Evolutionary conservation across 2,113 vertebrate genomes (phyloP), one percentile per base, ranked within the genome.

Genomic region (Hydropotes inermis): DNA sequence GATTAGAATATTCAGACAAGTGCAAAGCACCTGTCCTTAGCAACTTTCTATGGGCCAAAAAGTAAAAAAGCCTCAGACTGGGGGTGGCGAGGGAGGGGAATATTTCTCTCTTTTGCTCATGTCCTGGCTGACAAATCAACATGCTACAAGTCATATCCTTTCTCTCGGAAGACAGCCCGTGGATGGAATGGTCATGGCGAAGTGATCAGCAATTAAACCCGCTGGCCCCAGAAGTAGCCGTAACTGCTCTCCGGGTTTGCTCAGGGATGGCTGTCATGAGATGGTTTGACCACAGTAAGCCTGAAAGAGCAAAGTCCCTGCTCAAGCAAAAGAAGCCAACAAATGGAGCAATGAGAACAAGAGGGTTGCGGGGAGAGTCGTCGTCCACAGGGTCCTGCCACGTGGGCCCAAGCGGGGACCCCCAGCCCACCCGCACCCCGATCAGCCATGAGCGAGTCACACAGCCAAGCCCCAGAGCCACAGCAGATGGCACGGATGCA

Each of bases 391-490:
- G 84, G 87, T 82, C 91, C 76, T 97, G 97, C 98, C 96, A 97
- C 95, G n/a, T 96, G 98, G 96, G 97, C 98, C 98, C 98, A 98
- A 98, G 97, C 98, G 11, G 95, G 60, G 11, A 98, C 95, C 98
- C 98, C 96, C 89, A 84, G 87, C 74, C 88, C 95, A 92, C 89
- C 95, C 89, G 7, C 23, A 97, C 55, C 93, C 97, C 94, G 95
- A 95, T 84, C 98, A 98, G 97, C 98, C 97, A 98, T 36, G 92
- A 98, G 92, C 98, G 96, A 98, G 94, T 97, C 92, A 98, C 96
- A 98, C 98, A 98, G 98, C 98, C 98, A 98, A 98, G 96, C 97
- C 99, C 98, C 97, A 98, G 98, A 97, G 94, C 97, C 98, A 99
- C 98, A 97, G 98, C 95, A 98, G 96, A 98, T 98, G 98, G 98